A percentile compares a stretch with the other conserved stretches of the same genome.
Conservation (phyloP, 2,797 vertebrate species). For the Kryptolebias ocellatus region DNA sequence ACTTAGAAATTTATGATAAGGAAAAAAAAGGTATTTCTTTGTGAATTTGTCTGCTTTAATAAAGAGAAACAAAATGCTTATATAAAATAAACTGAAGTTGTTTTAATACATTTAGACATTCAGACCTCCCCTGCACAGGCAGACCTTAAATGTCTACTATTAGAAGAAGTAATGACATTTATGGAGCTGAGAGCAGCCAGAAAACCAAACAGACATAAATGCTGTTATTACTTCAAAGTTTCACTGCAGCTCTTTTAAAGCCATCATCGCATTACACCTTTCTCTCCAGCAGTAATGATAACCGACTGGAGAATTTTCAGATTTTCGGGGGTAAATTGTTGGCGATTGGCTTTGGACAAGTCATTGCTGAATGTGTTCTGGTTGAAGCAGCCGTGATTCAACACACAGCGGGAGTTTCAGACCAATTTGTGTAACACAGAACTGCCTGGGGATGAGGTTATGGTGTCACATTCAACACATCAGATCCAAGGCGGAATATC, state of each 20-base stretch:
- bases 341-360: neutral
- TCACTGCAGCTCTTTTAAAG: neutral
- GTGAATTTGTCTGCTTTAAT: no score
- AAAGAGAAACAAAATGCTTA: no score
- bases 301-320: neutral
- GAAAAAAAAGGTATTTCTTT: no score
- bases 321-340: neutral
- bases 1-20: no score
- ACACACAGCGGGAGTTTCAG: slow-evolving; percentile 36
- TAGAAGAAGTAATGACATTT: no score
- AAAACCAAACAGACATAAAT: no score
- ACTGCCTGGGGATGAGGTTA: slow-evolving; percentile 24
- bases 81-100: no score
- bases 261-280: neutral
- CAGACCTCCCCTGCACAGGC: no score
- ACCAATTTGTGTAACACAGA: slow-evolving; percentile 45
- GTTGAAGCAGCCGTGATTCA: slow-evolving; percentile 11
- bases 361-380: neutral
- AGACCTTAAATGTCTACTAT: no score
- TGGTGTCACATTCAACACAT: slow-evolving; percentile 20
- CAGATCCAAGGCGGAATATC: slow-evolving; percentile 17
- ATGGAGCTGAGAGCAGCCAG: no score
- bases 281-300: neutral
- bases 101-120: no score
- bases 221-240: neutral